These are phyloP conservation scores for Nixonia krombeini DNA, from an alignment of 1,140 invertebrate species.

Conservation along the genomic window DNA sequence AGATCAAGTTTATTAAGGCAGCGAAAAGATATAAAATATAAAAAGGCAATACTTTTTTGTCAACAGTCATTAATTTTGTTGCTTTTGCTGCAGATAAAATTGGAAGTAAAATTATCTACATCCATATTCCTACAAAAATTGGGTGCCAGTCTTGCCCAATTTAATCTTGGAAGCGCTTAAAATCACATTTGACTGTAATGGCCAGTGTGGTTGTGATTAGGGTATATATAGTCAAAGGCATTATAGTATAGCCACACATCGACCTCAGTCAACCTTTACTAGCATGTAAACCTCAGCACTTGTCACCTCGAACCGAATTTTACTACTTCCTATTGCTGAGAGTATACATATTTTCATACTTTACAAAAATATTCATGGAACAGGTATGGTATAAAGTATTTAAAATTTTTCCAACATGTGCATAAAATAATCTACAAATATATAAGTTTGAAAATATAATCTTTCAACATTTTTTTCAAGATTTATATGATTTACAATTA, in stretches of 20 bases:
- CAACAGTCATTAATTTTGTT: too few species aligned
- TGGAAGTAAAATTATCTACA: constrained; percentile 18
- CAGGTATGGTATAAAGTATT: too few species aligned
- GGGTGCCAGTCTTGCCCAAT: constrained; percentile 9
- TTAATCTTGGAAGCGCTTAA: constrained; percentile 32
- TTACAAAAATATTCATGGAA: too few species aligned
- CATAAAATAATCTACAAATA: too few species aligned
- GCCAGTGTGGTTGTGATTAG: constrained; percentile 31
- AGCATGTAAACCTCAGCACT: constrained; percentile 32
- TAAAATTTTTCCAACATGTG: too few species aligned
- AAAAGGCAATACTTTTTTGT: too few species aligned
- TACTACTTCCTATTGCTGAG: constrained; percentile 21
- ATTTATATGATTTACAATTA: too few species aligned
- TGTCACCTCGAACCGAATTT: constrained; percentile 19
- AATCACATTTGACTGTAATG: constrained; percentile 42
- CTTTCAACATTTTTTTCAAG: too few species aligned
- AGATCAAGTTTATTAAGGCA: too few species aligned
- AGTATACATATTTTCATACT: constrained; percentile 23
- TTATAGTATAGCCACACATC: constrained; percentile 31
- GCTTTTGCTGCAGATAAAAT: constrained; percentile 23
- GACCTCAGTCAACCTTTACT: constrained; percentile 40
- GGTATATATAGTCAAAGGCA: constrained; percentile 27
- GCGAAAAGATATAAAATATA: too few species aligned
- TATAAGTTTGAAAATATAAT: too few species aligned
- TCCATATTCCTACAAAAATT: constrained; percentile 18